Base-by-base conservation (phyloP, 2,888 invertebrate genomes). In the Polydrusus tereticollis region DNA sequence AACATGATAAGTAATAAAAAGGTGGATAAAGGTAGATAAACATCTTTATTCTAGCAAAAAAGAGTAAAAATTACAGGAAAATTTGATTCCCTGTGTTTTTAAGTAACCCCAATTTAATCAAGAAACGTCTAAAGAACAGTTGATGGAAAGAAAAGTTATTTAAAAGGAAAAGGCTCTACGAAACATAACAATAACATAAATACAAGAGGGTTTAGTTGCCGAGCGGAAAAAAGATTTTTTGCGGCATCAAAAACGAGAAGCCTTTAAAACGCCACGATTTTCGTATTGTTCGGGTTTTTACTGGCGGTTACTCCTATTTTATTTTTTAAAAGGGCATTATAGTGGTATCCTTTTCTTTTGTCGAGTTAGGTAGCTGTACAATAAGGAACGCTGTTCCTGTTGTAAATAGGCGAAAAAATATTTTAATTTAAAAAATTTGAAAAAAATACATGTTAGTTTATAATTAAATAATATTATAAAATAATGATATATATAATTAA, bases 311-410 rank as follows among this genome's bases (percentile, higher is more conserved):
- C 71, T 66, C 55, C 71, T 71, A 71, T 71, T 71, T 71, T 71
- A 76, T 72, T 77, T 74, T 75, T 74, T 69, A 75, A 72, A 70
- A 69, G 73, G 73, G 76, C 69, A 76, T 75, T 76, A 73, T 69
- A 75, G 64, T 55, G 78, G 78, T 74, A 76, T 78, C 76, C 70
- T 59, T 74, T 73, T 69, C 65, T 65, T 72, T 69, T 69, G 64
- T 69, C 57, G 38, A 52, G 45, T 55, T 45, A 41, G 64, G 64
- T 70, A 47, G 64, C 50, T n/a, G 52, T 64, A 66, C 66, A 71
- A 66, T 71, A 66, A 66, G 55, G 70, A 36, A 18, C 43, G 43
- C 18, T 16, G 58, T 50, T 65, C 58, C 43, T 63, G 47, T 55
- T 45, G 36, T 66, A 71, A 66, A 66, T 58, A 69, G 62, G 64